A percentile compares a stretch with the other conserved stretches of the same genome.
Conservation (phyloP, 1,140 invertebrate species). For the Rhagoletis zephyria region DNA sequence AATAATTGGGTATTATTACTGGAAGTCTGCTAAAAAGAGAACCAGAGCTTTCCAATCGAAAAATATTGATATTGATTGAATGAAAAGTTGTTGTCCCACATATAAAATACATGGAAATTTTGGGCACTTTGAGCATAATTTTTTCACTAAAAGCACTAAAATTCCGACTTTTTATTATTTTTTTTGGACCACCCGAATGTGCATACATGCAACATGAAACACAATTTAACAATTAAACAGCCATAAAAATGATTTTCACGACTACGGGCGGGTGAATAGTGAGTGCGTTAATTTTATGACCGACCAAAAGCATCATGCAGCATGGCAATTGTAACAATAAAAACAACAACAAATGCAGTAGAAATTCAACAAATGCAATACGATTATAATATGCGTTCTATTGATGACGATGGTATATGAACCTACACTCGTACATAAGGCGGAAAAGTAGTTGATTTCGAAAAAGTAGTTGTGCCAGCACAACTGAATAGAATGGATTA, state of each 20-base stretch:
- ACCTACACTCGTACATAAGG: not conserved
- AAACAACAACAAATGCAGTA: constrained; percentile 52
- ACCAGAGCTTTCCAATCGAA: no score
- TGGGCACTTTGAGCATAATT: no score
- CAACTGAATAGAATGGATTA: not conserved
- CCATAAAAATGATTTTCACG: constrained; percentile 67
- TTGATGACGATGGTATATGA: not conserved
- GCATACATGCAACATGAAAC: constrained; percentile 58
- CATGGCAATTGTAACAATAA: constrained; percentile 63
- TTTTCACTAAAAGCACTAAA: no score
- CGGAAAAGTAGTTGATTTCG: not conserved
- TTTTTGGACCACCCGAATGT: no score
- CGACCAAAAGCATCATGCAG: constrained; percentile 59
- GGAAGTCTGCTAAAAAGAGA: no score
- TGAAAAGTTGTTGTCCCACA: no score
- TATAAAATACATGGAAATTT: no score
- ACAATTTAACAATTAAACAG: constrained; percentile 70
- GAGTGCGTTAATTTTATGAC: constrained; percentile 60
- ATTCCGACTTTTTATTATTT: no score
- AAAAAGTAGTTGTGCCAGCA: not conserved
- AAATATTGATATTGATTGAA: no score
- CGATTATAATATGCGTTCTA: constrained; percentile 7
- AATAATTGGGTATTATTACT: no score
- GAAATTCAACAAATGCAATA: constrained; percentile 59
- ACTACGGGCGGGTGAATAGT: constrained; percentile 27